Base-by-base conservation (phyloP, 2,797 vertebrate genomes). In the Pygocentrus nattereri region DNA sequence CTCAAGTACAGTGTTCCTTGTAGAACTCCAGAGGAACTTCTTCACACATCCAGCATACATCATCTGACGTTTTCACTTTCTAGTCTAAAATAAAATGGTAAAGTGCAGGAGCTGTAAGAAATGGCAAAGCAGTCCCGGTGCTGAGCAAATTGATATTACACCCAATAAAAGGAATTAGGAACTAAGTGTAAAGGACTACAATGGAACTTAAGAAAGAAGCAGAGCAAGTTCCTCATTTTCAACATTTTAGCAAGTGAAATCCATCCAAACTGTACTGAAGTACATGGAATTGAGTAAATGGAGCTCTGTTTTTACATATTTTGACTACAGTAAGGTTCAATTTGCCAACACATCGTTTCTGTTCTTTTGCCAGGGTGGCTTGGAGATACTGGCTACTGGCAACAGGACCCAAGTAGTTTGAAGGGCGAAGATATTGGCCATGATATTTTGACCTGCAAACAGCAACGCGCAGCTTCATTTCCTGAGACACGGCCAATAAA, bases 401-500 rank as follows among this genome's bases (percentile, higher is more conserved):
- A n/a, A 69, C 30, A 44, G 27, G 25, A 54, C 25, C 49, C 41
- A 41, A 56, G 58, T 11, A 30, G 50, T 72, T 62, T 18, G 15
- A 78, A 52, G 21, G 68, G 85, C 77, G 91, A 89, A 90, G 88
- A 93, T 90, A 89, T 92, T 91, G 85, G 64, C 89, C 85, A 87
- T 84, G 78, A 82, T 86, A 87, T 90, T 85, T 89, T 87, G 84
- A 89, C 82, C 86, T 87, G 91, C 88, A 85, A 82, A 82, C 64
- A 72, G 76, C 79, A 80, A 78, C 64, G 69, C 61, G n/a, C 61
- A 88, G 88, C 74, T 89, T 91, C 84, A 86, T 87, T 91, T 84
- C 54, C 81, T 72, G 84, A 78, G 91, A 89, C 91, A 91, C 87
- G 88, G 91, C 92, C 92, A 94, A 94, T 93, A 94, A 95, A 95